A percentile compares a stretch with the other conserved stretches of the same genome.
Evolutionary conservation across 2,113 vertebrate species (phyloP).

Genomic region (Corythaeola cristata): DNA sequence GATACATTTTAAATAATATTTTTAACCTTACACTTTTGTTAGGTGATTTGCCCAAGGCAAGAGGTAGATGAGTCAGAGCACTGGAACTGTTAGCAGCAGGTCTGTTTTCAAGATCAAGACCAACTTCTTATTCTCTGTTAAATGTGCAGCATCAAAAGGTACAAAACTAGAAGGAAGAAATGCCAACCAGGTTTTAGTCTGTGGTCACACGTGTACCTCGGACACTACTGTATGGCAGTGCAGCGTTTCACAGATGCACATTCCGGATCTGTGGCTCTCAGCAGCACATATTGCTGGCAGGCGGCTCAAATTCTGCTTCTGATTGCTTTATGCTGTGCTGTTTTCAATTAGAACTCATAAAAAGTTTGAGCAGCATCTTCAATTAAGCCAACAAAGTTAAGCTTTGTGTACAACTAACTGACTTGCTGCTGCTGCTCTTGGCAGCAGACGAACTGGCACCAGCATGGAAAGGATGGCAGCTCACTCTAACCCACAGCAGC

Average conservation of each 20-base stretch:
- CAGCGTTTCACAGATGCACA: accelerated
- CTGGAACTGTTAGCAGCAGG: not conserved
- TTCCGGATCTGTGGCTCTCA: not conserved
- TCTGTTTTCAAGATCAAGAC: not conserved
- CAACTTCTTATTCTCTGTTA: not conserved
- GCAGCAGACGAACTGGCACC: not conserved
- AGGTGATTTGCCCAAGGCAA: not conserved
- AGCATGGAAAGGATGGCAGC: not conserved
- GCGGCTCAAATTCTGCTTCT: not conserved
- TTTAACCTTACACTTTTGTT: not conserved
- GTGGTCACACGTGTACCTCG: not conserved
- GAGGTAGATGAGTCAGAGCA: not conserved
- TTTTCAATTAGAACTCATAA: not conserved
- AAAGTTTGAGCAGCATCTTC: not conserved
- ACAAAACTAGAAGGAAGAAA: not conserved
- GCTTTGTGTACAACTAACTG: not conserved
- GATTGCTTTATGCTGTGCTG: not conserved
- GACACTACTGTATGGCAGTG: not conserved
- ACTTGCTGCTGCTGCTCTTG: not conserved
- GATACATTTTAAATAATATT: not conserved
- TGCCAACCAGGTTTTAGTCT: not conserved
- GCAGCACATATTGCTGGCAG: not conserved
- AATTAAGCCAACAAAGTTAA: not conserved
- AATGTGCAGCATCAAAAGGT: not conserved
- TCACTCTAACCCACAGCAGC: not conserved